A percentile compares a stretch with the other conserved stretches of the same genome.
These are phyloP conservation scores for Pyrocephalus nanus DNA, from an alignment of 2,797 vertebrate genomes.

Conservation along the genomic window DNA sequence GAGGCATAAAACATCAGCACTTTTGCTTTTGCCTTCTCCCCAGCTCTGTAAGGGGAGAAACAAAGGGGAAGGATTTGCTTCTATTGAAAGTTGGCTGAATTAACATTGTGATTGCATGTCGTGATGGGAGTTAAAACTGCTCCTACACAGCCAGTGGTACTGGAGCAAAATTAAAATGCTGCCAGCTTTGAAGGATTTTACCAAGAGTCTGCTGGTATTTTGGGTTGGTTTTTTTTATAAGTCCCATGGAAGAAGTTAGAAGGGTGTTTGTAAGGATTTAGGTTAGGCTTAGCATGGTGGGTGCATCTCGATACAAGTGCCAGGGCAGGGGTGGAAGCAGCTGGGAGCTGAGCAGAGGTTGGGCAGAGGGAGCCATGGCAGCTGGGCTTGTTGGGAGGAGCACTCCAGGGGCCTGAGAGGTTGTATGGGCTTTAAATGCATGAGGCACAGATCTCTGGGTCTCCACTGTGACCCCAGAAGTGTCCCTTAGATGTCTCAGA, in stretches of 20 bases:
- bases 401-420: neutral
- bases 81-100: conserved; percentile 10
- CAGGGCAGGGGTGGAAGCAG: neutral
- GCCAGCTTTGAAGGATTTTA: conserved; percentile 2
- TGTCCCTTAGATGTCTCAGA: neutral
- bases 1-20: neutral
- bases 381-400: neutral
- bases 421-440: neutral
- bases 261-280: neutral
- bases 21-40: neutral
- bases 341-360: neutral
- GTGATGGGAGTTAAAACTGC: neutral
- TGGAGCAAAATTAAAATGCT: neutral
- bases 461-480: accelerated
- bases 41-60: neutral
- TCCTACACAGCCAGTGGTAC: neutral
- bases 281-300: too few species aligned
- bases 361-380: neutral
- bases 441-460: neutral
- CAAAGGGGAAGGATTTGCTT: conserved; percentile 6
- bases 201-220: neutral
- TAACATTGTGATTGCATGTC: neutral
- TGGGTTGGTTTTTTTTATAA: neutral
- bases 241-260: neutral
- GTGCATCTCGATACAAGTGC: neutral